Conservation (phyloP, 1,140 invertebrate species). For the Listronotus bonariensis region DNA sequence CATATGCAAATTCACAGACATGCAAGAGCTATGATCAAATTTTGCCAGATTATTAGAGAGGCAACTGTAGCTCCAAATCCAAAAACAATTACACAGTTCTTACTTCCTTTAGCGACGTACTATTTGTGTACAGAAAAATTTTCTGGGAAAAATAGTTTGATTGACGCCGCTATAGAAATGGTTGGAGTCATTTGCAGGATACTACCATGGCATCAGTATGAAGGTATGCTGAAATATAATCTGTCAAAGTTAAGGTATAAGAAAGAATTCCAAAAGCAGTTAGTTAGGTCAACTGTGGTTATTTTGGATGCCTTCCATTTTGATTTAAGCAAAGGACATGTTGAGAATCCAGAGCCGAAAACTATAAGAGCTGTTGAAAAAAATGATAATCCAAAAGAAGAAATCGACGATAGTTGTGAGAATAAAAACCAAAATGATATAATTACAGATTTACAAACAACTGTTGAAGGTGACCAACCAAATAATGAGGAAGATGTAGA, state of each 20-base stretch:
- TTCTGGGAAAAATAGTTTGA: constrained; percentile 73
- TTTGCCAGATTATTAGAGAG: constrained; percentile 64
- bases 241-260: constrained; percentile 72
- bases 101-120: constrained; percentile 80
- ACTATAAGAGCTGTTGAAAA: constrained; percentile 6
- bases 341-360: constrained; percentile 9
- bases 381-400: constrained; percentile 45
- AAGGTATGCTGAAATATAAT: constrained; percentile 79
- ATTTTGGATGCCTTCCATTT: constrained; percentile 94
- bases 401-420: constrained; percentile 26
- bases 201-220: constrained; percentile 87
- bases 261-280: constrained; percentile 78
- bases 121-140: constrained; percentile 82
- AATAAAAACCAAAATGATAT: neutral
- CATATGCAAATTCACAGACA: constrained; percentile 86
- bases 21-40: constrained; percentile 76
- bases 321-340: constrained; percentile 73
- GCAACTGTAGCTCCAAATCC: constrained; percentile 64
- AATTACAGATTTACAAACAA: constrained; percentile 47
- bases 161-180: constrained; percentile 82
- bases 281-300: constrained; percentile 77
- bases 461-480: constrained; percentile 37
- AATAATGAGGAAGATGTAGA: constrained; percentile 46
- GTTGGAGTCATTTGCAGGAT: constrained; percentile 75
- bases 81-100: constrained; percentile 78